Base-by-base conservation (phyloP, 2,888 invertebrate genomes). In the Camptogramma bilineatum region DNA sequence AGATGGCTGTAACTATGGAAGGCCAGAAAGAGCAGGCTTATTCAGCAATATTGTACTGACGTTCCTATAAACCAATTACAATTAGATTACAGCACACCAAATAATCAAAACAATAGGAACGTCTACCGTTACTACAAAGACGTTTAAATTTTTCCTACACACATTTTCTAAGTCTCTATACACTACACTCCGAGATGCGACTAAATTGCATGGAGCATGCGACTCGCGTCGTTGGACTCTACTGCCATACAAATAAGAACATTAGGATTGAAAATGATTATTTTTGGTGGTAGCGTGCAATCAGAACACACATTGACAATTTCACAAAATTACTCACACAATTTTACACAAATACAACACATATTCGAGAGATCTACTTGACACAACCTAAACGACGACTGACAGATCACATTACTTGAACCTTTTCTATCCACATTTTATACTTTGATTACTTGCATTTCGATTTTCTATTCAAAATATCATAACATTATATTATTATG, bases 311-410 rank as follows among this genome's bases (percentile, higher is more conserved):
- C 47, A 21, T 44, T 51, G 10, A 54, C 54, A 55, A 44, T 56
- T 44, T 58, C 44, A 55, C 64, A 55, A 50, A 57, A 61, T 62
- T 52, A 70, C 69, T 66, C 64, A 69, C 73, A 80, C 72, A 72
- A 73, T 39, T 39, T 39, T 39, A 39, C 73, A 80, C 72, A 72
- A 73, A 71, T 69, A 70, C 69, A 76, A 73, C 74, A 55, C 71
- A 71, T 73, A 78, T 81, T 80, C 75, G 74, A 82, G 83, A 84
- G 85, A 85, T 84, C 84, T 80, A 78, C 75, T 47, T 77, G 76
- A 81, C 83, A 84, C 84, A 85, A 84, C 82, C 83, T 78, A 81
- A 75, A 73, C 58, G 47, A 50, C 52, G 31, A 60, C 10, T 39
- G 52, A 60, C 48, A 44, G 52, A 62, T 57, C 42, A 31, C 39